Conservation (phyloP, 2,113 vertebrate species). For the Shinisaurus crocodilurus region DNA sequence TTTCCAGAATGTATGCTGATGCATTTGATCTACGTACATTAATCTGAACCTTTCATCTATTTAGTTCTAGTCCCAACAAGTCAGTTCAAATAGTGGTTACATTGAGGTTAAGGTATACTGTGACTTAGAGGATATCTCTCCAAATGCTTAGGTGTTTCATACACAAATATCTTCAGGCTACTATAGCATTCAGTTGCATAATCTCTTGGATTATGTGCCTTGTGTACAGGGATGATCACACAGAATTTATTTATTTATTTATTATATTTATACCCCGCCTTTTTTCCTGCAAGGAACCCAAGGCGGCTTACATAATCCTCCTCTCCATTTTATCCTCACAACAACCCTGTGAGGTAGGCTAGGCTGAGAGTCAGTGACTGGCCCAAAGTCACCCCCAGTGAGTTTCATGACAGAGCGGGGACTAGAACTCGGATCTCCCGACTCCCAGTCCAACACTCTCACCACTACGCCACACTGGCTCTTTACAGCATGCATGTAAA, state of each 20-base stretch:
- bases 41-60: background rate
- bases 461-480: no score
- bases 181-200: conserved; percentile 56
- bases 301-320: no score
- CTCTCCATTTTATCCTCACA: no score
- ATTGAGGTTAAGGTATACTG: conserved; percentile 55
- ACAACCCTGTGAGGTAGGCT: no score
- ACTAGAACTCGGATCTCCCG: no score
- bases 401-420: no score
- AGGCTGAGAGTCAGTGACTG: no score
- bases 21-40: conserved; percentile 8
- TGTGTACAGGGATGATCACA: conserved; percentile 47
- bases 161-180: conserved; percentile 58
- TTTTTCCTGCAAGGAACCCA: no score
- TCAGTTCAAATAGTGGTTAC: conserved; percentile 66
- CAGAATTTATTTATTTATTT: no score
- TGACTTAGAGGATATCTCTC: conserved; percentile 59
- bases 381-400: no score
- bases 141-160: conserved; percentile 62
- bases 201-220: conserved; percentile 53
- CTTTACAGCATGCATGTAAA: conserved; percentile 2
- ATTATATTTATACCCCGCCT: no score
- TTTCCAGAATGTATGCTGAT: background rate
- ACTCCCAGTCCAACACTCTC: no score
- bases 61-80: conserved; percentile 67